Conservation (phyloP, 1,140 invertebrate genomes). For the Drosophila virilis region DNA sequence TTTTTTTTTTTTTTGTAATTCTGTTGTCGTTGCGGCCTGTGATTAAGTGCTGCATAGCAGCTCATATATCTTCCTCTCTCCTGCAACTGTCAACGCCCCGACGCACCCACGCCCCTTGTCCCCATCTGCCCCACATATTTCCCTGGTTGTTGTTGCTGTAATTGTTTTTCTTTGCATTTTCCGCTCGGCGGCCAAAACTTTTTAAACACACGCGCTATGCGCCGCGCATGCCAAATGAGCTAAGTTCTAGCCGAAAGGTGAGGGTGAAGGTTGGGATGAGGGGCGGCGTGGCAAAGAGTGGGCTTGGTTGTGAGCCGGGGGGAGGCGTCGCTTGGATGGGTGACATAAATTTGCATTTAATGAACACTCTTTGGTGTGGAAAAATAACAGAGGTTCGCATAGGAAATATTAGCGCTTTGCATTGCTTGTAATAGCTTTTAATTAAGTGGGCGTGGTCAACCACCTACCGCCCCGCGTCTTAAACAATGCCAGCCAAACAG, state of each 20-base stretch:
- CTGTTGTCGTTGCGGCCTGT: conserved; percentile 29
- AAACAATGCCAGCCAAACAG: conserved; percentile 25
- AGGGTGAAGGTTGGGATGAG: neutral
- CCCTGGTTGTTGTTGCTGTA: conserved; percentile 50
- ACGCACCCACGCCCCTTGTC: neutral
- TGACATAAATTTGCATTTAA: conserved; percentile 80
- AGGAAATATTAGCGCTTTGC: conserved; percentile 60
- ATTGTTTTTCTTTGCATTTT: conserved; percentile 74
- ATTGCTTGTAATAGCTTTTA: conserved; percentile 73
- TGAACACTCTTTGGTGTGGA: conserved; percentile 61
- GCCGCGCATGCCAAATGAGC: conserved; percentile 77
- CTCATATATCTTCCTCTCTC: conserved; percentile 64
- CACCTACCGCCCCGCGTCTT: neutral
- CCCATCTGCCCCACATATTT: neutral
- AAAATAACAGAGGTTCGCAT: conserved; percentile 14
- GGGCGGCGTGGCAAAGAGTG: neutral
- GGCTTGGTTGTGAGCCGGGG: neutral
- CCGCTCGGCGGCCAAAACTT: conserved; percentile 17
- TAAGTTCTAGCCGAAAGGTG: neutral
- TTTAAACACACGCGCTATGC: conserved; percentile 72
- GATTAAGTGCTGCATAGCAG: conserved; percentile 52
- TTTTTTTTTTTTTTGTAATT: neutral
- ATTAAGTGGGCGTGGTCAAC: conserved; percentile 63
- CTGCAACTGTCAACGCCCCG: conserved; percentile 63
- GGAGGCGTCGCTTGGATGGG: conserved; percentile 11